Evolutionary conservation across 1,140 invertebrate genomes (phyloP).

Genomic region (Hylaeus anthracinus): DNA sequence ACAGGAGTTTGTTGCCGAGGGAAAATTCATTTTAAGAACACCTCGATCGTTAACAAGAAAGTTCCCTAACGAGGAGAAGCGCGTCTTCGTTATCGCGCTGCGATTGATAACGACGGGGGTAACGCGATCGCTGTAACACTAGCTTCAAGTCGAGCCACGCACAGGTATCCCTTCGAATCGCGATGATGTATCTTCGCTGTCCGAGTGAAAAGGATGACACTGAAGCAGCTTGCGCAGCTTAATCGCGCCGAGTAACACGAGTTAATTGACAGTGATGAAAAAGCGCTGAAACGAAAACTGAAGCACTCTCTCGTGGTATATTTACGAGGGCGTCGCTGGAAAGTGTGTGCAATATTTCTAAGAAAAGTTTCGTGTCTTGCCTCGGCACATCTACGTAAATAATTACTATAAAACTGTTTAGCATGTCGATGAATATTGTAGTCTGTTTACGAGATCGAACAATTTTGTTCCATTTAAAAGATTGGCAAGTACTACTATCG

Average conservation of each 20-base stretch:
- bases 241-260: conserved; percentile 39
- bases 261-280: conserved; percentile 62
- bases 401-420: no score
- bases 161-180: conserved; percentile 27
- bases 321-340: no score
- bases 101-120: conserved; percentile 53
- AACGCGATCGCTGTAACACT: conserved; percentile 64
- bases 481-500: no score
- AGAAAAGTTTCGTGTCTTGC: no score
- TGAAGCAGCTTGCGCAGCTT: conserved; percentile 28
- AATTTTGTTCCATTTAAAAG: no score
- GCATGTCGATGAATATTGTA: no score
- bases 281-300: conserved; percentile 11
- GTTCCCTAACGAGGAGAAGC: conserved; percentile 68
- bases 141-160: conserved; percentile 45
- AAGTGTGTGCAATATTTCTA: no score
- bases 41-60: conserved; percentile 53
- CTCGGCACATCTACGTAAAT: no score
- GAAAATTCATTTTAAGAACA: not conserved
- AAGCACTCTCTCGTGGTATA: not conserved
- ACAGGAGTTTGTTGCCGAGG: not conserved
- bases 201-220: conserved; percentile 25
- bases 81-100: conserved; percentile 59
- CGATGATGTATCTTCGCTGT: conserved; percentile 54
- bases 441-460: no score